Evolutionary conservation across 2,113 vertebrate species (phyloP), one percentile per base, ranked within the genome.

Genomic region (Rhinogobius similis): DNA sequence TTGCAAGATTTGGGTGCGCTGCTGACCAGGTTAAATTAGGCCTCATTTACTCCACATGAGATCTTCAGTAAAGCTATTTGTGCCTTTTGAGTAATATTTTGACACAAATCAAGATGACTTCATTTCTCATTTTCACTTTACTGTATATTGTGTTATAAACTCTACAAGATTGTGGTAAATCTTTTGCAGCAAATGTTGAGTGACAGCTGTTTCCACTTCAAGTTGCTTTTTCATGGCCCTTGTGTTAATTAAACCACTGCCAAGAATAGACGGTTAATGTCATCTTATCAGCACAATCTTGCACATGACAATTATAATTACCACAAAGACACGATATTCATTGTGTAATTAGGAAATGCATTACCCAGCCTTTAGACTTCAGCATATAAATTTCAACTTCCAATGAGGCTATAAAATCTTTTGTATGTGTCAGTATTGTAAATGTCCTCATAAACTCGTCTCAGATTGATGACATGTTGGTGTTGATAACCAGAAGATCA

Each of bases 261-360:
- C 18, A 61, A 36, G 29, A 36, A 61, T 36, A 61, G 58, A 61
- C 27, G 20, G 29, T 36, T 61, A n/a, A 29, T 58, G 24, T 58
- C 26, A 58, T 58, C 55, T 29, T 58, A 58, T 58, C 55, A 58
- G 24, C 55, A 58, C 14, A 58, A 58, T 58, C 55, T 58, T 58
- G 55, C 55, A 58, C 24, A 58, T 29, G 55, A 58, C 58, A 61
- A 61, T 61, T 61, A 61, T 36, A 36, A 61, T 61, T 61, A 61
- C 58, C 58, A 38, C 13, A 61, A 61, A 61, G 58, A 36, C 58
- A 36, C 36, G 16, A 61, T 58, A 58, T 58, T 29, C 55, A 58
- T 29, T 18, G 26, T 18, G 16, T 58, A 58, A 58, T 58, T 29
- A 18, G 26, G 55, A 58, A 27, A 29, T 29, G 26, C 20, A 29